Evolutionary conservation across 2,888 invertebrate species (phyloP).

Genomic region (Oligia strigilis): DNA sequence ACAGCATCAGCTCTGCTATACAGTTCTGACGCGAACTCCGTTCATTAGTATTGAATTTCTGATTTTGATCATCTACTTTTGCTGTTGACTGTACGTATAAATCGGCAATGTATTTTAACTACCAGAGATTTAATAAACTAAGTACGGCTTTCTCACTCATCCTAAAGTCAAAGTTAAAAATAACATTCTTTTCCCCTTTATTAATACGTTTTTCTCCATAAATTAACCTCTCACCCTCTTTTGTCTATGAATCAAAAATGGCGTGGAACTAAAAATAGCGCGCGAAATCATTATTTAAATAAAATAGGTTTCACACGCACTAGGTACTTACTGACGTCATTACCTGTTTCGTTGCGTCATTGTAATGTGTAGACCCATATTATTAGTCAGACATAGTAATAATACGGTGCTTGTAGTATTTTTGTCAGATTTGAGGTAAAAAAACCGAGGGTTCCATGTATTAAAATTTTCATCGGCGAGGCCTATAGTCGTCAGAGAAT

Average conservation of each 20-base stretch:
- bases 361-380: neutral
- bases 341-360: conserved; percentile 16
- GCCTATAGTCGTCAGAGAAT: no score
- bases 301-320: conserved; percentile 26
- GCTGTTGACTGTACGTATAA: neutral
- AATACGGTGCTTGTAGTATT: neutral
- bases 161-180: neutral
- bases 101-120: neutral
- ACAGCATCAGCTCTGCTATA: no score
- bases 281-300: conserved; percentile 27
- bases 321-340: conserved; percentile 17
- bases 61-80: no score
- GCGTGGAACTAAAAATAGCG: conserved; percentile 32
- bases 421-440: neutral
- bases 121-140: no score
- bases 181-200: neutral
- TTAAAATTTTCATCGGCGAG: no score
- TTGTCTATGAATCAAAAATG: conserved; percentile 42
- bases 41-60: no score
- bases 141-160: neutral
- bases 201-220: conserved; percentile 7
- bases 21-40: no score
- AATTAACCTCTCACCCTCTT: conserved; percentile 16
- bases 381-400: neutral
- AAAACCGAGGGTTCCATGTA: no score